Percentiles rank a stretch among this genome's conserved stretches.
Conservation (phyloP, 2,797 vertebrate species). For the Enteromius treurensis region DNA sequence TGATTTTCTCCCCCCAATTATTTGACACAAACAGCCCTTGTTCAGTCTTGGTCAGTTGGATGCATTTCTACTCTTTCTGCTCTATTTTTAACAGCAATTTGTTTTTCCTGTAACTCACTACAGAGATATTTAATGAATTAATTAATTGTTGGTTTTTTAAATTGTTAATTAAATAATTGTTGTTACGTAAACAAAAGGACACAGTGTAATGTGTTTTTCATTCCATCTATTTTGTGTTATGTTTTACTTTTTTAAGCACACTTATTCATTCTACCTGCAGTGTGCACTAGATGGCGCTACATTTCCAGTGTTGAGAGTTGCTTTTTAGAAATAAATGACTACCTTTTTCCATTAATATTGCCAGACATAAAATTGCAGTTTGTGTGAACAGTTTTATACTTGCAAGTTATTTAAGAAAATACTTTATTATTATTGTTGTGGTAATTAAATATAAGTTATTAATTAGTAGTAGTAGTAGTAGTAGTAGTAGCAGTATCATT, state of each 20-base stretch:
- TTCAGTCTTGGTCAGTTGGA: not conserved
- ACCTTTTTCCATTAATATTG: not conserved
- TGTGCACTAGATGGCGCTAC: conserved; percentile 35
- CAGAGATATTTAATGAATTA: not conserved
- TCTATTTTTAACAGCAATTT: not conserved
- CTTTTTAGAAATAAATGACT: not conserved
- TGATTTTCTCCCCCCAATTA: not conserved
- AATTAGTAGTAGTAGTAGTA: too few relatives aligned
- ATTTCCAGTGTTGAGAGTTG: not conserved
- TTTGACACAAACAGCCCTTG: not conserved
- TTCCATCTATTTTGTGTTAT: not conserved
- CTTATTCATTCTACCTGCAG: not conserved
- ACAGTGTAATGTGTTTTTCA: not conserved
- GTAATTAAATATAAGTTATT: too few relatives aligned
- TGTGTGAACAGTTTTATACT: not conserved
- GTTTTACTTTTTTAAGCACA: not conserved
- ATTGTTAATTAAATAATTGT: not conserved
- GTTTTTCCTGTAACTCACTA: not conserved
- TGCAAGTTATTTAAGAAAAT: not conserved
- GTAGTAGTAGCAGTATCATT: not conserved
- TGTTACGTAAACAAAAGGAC: not conserved
- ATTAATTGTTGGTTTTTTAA: not conserved
- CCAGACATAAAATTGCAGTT: not conserved
- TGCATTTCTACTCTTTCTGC: not conserved
- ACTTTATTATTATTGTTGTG: not conserved